These are phyloP conservation scores for Fragariocoptes setiger DNA, from an alignment of 1,140 invertebrate species.

Conservation along the genomic window DNA sequence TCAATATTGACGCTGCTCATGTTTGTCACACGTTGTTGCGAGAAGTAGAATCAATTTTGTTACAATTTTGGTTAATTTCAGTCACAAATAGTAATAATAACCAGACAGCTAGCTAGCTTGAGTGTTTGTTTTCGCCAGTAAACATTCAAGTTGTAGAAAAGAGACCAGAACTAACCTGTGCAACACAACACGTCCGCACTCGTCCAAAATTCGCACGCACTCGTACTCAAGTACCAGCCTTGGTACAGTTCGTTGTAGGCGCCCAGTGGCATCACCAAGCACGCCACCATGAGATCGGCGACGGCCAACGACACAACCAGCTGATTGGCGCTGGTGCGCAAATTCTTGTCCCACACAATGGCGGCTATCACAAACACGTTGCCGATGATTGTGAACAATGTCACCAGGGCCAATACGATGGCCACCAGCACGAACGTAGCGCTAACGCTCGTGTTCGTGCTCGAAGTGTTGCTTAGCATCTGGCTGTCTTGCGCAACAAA, in stretches of 20 bases:
- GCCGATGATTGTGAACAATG: constrained; percentile 20
- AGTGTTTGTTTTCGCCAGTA: neutral
- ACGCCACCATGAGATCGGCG: constrained; percentile 48
- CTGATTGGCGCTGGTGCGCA: constrained; percentile 52
- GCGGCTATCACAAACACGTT: constrained; percentile 79
- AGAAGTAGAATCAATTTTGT: no score
- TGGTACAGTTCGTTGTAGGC: constrained; percentile 37
- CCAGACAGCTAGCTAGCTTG: neutral
- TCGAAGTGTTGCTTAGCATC: no score
- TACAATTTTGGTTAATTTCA: no score
- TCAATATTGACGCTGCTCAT: constrained; percentile 40
- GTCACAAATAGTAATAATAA: neutral
- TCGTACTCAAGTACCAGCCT: constrained; percentile 48
- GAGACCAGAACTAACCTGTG: constrained; percentile 25
- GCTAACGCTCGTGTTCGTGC: no score
- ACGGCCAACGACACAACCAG: constrained; percentile 51
- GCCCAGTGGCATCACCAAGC: constrained; percentile 54
- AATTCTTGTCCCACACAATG: constrained; percentile 49
- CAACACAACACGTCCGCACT: constrained; percentile 66
- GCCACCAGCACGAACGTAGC: constrained; percentile 3
- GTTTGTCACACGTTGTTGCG: no score
- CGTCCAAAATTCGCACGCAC: constrained; percentile 77
- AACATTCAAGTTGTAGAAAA: neutral
- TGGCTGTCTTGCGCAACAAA: no score
- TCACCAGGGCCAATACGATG: constrained; percentile 7